Percentiles rank a stretch among this genome's conserved stretches.
Conservation (phyloP, 2,797 vertebrate species). For the Acrocephalus scirpaceus region DNA sequence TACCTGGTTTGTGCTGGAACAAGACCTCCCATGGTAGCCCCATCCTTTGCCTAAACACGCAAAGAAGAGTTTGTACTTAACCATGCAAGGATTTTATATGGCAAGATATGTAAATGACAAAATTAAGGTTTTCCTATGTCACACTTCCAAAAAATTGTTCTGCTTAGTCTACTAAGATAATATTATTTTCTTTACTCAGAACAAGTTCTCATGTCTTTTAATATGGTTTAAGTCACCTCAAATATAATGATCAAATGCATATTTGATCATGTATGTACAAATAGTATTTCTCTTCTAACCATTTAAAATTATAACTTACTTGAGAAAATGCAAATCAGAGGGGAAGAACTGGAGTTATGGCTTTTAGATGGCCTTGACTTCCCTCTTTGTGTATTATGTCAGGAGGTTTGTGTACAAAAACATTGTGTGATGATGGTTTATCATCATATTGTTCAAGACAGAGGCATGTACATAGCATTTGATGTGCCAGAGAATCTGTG, state of each 20-base stretch:
- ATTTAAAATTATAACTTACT: not conserved
- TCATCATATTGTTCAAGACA: not conserved
- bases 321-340: not conserved
- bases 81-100: not conserved
- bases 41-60: not conserved
- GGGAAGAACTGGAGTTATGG: not conserved
- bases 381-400: not conserved
- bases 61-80: not conserved
- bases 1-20: not conserved
- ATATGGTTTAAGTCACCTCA: not conserved
- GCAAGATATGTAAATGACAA: not conserved
- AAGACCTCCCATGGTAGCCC: not conserved
- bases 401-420: not conserved
- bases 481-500: slow-evolving; percentile 7
- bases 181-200: not conserved
- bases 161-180: not conserved
- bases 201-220: not conserved
- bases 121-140: not conserved
- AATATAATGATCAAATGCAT: not conserved
- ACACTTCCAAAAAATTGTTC: not conserved
- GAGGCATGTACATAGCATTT: not conserved
- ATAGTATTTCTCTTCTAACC: not conserved
- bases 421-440: not conserved
- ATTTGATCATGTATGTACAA: not conserved
- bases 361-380: not conserved